Evolutionary conservation across 2,797 vertebrate species (phyloP).

Genomic region (Balearica regulorum): DNA sequence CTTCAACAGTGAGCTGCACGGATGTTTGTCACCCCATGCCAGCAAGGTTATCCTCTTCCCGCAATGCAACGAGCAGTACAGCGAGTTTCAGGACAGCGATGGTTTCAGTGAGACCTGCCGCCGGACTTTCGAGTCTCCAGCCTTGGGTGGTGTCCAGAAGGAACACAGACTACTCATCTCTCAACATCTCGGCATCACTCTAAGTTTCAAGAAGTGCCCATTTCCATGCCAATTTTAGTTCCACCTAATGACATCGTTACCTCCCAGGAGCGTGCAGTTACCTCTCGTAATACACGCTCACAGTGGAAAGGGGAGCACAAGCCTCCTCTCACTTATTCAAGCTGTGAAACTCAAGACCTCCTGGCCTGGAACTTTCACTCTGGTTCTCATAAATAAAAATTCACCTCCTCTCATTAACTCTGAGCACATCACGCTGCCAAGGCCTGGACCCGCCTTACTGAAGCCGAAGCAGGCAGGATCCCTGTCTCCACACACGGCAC

Average conservation of each 20-base stretch:
- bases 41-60: too few relatives aligned
- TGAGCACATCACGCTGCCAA: neutral
- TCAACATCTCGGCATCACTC: accelerated
- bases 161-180: neutral
- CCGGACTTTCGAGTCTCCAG: neutral
- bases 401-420: neutral
- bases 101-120: neutral
- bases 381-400: neutral
- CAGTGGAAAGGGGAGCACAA: neutral
- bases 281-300: accelerated
- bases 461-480: neutral
- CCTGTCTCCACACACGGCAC: neutral
- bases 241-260: neutral
- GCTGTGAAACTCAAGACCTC: neutral
- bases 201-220: accelerated
- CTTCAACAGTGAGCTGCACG: neutral
- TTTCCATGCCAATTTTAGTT: neutral
- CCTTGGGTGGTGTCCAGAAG: neutral
- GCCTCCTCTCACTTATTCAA: neutral
- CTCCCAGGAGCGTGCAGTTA: accelerated
- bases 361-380: neutral
- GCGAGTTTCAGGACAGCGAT: neutral
- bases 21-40: neutral
- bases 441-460: neutral
- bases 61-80: accelerated